Percentiles rank a stretch among this genome's conserved stretches.
Evolutionary conservation across 2,888 invertebrate genomes (phyloP).

Genomic region (Harmothoe impar): DNA sequence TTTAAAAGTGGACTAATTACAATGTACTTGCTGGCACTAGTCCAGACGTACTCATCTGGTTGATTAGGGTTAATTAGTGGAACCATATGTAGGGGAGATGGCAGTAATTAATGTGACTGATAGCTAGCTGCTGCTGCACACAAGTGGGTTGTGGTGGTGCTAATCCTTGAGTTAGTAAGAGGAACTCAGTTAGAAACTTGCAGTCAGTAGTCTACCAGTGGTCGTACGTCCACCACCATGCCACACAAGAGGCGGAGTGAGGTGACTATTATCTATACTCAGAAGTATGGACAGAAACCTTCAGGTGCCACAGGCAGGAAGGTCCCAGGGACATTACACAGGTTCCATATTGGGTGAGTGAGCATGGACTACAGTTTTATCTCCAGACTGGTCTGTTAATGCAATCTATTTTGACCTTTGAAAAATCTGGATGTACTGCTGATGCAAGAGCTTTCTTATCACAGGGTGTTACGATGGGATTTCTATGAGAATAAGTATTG

Average conservation of each 20-base stretch:
- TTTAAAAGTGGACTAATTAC: too few species aligned
- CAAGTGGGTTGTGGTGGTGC: not conserved
- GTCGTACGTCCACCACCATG: not conserved
- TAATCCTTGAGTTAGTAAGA: not conserved
- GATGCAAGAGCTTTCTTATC: too few species aligned
- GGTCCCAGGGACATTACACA: not conserved
- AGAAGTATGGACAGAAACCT: not conserved
- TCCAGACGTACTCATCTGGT: too few species aligned
- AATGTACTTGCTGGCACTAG: too few species aligned
- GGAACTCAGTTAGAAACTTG: not conserved
- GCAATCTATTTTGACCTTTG: too few species aligned
- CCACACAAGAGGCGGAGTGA: conserved; percentile 39
- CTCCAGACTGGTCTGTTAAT: not conserved
- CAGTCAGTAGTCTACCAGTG: not conserved
- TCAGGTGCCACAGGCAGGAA: not conserved
- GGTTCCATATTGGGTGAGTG: not conserved
- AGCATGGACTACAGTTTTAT: not conserved
- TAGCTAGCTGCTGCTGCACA: too few species aligned
- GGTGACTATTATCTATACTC: conserved; percentile 27
- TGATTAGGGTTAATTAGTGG: too few species aligned
- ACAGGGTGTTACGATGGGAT: too few species aligned
- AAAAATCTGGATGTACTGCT: too few species aligned
- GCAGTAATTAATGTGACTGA: too few species aligned
- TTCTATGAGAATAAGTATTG: too few species aligned
- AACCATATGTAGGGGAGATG: too few species aligned